phyloP scores from a whole-genome alignment of 1,140 invertebrate species.

The Bradysia coprophila region DNA sequence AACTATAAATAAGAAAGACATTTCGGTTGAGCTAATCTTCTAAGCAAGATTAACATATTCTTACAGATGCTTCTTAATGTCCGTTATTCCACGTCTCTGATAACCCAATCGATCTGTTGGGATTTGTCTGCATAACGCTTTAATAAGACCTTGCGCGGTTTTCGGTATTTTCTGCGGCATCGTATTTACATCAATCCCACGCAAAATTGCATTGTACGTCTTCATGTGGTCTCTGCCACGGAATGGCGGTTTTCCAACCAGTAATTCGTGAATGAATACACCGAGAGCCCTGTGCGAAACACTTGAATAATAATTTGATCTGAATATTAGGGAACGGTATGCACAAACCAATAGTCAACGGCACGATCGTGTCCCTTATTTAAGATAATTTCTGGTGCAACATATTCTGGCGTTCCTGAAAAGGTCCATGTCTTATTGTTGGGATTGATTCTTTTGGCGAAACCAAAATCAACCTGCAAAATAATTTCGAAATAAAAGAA shows the following conservation, averaged over 20 bases:
- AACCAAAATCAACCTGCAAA: slow-evolving; percentile 87
- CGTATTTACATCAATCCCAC: slow-evolving; percentile 68
- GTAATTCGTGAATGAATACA: slow-evolving; percentile 78
- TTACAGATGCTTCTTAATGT: slow-evolving; percentile 83
- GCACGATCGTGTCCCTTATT: slow-evolving; percentile 84
- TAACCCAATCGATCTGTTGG: slow-evolving; percentile 88
- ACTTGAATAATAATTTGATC: no score
- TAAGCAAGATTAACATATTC: slow-evolving; percentile 4
- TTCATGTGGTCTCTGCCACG: slow-evolving; percentile 80
- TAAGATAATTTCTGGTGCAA: slow-evolving; percentile 88
- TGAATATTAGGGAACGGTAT: no score
- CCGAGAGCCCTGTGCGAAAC: no score
- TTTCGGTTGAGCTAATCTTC: neutral
- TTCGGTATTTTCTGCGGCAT: slow-evolving; percentile 65
- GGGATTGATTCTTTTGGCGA: slow-evolving; percentile 69
- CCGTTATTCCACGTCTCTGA: slow-evolving; percentile 72
- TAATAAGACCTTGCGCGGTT: slow-evolving; percentile 66
- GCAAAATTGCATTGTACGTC: slow-evolving; percentile 89
- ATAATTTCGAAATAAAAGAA: neutral
- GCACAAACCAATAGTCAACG: slow-evolving; percentile 94
- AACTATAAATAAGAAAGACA: slow-evolving; percentile 31
- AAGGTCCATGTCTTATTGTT: slow-evolving; percentile 90
- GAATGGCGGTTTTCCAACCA: slow-evolving; percentile 89
- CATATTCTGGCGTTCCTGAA: slow-evolving; percentile 78
- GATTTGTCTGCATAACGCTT: slow-evolving; percentile 69